Base-by-base conservation (phyloP, 1,140 invertebrate species). In the Musca vetustissima region DNA sequence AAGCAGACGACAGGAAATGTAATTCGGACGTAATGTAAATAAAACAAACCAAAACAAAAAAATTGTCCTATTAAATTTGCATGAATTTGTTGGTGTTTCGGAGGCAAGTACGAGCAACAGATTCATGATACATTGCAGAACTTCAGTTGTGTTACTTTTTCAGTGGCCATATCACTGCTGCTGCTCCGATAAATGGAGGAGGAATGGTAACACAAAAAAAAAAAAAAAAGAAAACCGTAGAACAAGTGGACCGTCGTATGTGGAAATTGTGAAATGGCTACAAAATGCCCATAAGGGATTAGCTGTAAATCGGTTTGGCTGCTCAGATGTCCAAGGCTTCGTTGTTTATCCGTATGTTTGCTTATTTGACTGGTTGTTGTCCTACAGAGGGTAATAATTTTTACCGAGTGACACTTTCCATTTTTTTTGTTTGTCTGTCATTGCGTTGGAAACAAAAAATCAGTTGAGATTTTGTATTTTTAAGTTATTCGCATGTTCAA, bases 211-310 rank as follows among this genome's bases (percentile, higher is more conserved):
- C 1, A 22, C 28, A n/a, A 25, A 59, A 1, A n/a, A 55, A 9
- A 17, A 61, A 61, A 17, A 28, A 61, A 43, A 61, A 11, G 2
- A 19, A 19, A 36, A 36, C 11, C 15, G 25, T 7, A 52, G 21
- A 52, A 3, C 49, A 43, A 11, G n/a, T 11, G 6, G 36, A 28
- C 36, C 28, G 13, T 43, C 36, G 36, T 43, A 43, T 43, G 36
- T 43, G 36, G 36, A 43, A 61, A 17, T 25, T 43, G 28, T 55
- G 19, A 69, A 65, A 69, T 55, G 67, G 66, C 68, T 73, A 78
- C 78, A 78, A 78, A 80, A 80, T 80, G 78, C 78, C 78, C 78
- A 77, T 75, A 76, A 78, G 78, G 78, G 78, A 80, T 80, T 80
- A 80, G 76, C 78, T 76, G 75, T 73, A 76, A 77, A 77, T 75